phyloP scores from a whole-genome alignment of 2,113 vertebrate genomes.

The Junco hyemalis region DNA sequence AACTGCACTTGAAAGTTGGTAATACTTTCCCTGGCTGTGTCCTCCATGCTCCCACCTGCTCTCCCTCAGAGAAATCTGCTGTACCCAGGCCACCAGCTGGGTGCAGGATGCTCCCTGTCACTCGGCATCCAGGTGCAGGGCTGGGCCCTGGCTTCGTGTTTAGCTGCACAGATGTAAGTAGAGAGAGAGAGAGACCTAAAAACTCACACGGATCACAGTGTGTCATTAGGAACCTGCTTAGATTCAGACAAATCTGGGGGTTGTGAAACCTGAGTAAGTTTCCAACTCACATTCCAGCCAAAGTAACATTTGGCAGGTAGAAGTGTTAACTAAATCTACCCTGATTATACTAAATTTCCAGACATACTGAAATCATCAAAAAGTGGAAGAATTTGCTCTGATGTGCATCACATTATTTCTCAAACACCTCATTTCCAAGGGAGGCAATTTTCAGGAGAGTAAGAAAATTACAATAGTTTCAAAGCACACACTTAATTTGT shows the following conservation, averaged over 20 bases:
- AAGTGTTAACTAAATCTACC: background rate
- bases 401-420: background rate
- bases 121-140: background rate
- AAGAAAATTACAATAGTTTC: background rate
- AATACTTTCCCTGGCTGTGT: background rate
- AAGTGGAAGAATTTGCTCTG: background rate
- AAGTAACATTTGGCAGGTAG: background rate
- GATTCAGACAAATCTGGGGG: background rate
- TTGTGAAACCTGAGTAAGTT: background rate
- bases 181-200: background rate
- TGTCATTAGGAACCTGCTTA: background rate
- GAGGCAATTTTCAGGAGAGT: background rate
- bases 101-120: background rate
- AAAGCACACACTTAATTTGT: background rate
- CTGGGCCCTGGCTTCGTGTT: background rate
- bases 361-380: background rate
- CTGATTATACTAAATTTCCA: background rate
- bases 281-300: background rate
- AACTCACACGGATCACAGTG: fast-evolving
- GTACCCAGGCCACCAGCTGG: background rate
- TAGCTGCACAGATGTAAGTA: background rate
- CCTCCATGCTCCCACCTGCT: background rate
- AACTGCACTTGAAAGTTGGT: background rate
- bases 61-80: background rate
- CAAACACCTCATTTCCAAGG: background rate